A percentile compares a stretch with the other conserved stretches of the same genome.
These are phyloP conservation scores for Clanis bilineata DNA, from an alignment of 2,888 invertebrate genomes.

Conservation along the genomic window DNA sequence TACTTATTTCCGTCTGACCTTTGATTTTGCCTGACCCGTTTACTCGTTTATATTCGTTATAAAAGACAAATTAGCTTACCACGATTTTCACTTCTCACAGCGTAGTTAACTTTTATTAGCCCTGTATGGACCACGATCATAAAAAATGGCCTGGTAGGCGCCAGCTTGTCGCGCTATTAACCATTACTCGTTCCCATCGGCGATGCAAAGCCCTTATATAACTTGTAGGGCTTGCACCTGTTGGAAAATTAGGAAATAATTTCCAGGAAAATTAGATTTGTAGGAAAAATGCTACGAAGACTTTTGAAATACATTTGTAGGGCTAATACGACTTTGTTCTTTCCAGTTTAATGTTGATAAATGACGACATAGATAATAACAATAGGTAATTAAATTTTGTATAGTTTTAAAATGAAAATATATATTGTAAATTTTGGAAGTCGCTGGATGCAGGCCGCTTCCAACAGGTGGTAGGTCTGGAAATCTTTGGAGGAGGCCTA, in stretches of 20 bases:
- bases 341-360: no score
- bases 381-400: no score
- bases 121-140: constrained; percentile 41
- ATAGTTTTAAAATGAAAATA: no score
- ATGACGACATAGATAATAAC: no score
- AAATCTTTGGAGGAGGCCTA: no score
- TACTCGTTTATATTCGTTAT: background rate
- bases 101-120: constrained; percentile 45
- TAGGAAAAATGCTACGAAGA: no score
- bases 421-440: no score
- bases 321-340: no score
- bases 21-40: background rate
- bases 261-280: background rate
- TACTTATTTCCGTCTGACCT: background rate
- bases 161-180: constrained; percentile 60
- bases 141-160: constrained; percentile 54
- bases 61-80: constrained; percentile 31
- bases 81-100: constrained; percentile 32
- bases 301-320: no score
- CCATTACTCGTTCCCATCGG: constrained; percentile 47
- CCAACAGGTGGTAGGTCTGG: no score
- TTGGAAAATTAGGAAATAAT: background rate
- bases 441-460: no score
- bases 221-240: background rate
- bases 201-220: constrained; percentile 18